Base-by-base conservation (phyloP, 1,140 invertebrate species). In the Zaprionus inermis region DNA sequence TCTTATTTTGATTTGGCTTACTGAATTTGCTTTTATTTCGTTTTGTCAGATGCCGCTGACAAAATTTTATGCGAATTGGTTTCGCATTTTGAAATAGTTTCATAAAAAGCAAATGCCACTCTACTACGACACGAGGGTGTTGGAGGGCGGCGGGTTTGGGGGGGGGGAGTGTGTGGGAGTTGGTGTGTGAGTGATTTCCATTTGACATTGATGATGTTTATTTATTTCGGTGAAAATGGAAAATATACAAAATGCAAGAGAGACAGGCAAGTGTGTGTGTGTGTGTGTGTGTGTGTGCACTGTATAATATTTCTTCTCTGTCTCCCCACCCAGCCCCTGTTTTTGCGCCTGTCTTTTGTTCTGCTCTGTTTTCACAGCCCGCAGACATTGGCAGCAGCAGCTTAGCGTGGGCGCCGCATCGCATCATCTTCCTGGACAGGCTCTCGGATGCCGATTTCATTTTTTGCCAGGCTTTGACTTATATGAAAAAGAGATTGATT, bases 161-260 rank as follows among this genome's bases (percentile, higher is more conserved):
- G 7, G n/a, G 6, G 6, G 10, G 24, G 20, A 32, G 44, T 1
- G 12, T 5, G 24, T 41, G 51, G 61, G 56, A 38, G 20, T 7
- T 38, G 32, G 58, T 58, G 67, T 74, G 72, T 73, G 79, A 74
- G 71, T 90, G 85, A 79, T 85, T 89, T 90, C 75, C 84, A 89
- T 90, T 89, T 84, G 84, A 89, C 84, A 90, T 89, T 89, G 84
- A 89, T 89, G 84, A 89, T 89, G 84, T 89, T 89, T 89, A 90
- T 84, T 89, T 89, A 89, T 90, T 89, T 89, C 60, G 81, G 71
- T 90, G 84, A 89, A 89, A 89, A 89, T 89, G 81, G 75, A 88
- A 88, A 88, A 90, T 89, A 89, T 80, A 88, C 79, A 74, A 81
- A 68, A 74, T 70, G 38, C 38, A 44, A 44, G 38, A 16, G 38